These are phyloP conservation scores for Silurus aristotelis DNA, from an alignment of 2,797 vertebrate species.

Conservation along the genomic window DNA sequence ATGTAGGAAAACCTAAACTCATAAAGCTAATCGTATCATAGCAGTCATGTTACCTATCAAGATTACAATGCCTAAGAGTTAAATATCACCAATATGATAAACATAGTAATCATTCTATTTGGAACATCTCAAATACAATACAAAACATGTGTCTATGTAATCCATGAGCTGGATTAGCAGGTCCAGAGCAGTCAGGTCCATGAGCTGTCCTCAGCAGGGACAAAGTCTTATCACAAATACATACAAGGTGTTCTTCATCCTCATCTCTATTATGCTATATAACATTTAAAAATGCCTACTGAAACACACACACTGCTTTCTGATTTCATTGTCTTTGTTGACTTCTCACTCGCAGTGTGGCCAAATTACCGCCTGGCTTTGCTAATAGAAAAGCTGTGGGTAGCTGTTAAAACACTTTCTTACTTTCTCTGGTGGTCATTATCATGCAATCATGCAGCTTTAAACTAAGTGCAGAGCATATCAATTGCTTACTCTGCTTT, in stretches of 20 bases:
- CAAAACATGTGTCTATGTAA: neutral
- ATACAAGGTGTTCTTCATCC: neutral
- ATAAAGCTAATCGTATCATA: neutral
- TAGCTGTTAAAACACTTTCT: slow-evolving; percentile 30
- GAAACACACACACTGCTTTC: neutral
- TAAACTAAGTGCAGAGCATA: slow-evolving; percentile 24
- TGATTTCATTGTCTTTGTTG: slow-evolving; percentile 1
- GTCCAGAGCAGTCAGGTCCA: neutral
- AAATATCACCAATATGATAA: neutral
- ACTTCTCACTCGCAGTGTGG: slow-evolving; percentile 35
- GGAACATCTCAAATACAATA: neutral
- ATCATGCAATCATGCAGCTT: slow-evolving; percentile 55
- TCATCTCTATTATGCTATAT: neutral
- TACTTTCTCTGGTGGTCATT: slow-evolving; percentile 22
- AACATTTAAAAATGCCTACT: neutral
- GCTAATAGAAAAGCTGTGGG: slow-evolving; percentile 36
- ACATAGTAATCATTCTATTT: neutral
- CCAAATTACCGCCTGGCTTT: slow-evolving; percentile 33
- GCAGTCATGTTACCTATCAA: neutral
- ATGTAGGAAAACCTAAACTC: neutral
- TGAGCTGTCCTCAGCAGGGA: neutral
- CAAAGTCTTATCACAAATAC: neutral
- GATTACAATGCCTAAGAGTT: neutral
- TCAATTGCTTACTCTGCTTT: neutral
- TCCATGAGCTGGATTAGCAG: neutral